Evolutionary conservation across 2,113 vertebrate genomes (phyloP), one percentile per base, ranked within the genome.

Genomic region (Neofelis nebulosa): DNA sequence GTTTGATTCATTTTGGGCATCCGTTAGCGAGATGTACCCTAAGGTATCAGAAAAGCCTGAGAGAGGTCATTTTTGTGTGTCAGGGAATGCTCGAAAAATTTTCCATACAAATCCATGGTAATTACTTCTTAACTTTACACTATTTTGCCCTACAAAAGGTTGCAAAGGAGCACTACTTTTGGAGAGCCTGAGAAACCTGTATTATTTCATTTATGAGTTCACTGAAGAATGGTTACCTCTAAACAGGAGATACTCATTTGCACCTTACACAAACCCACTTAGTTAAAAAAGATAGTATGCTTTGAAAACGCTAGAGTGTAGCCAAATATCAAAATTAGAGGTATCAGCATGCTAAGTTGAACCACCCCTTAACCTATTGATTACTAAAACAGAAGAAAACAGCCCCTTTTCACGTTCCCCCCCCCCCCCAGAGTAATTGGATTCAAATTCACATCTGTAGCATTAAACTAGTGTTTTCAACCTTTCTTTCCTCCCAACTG

Each of bases 361-460:
- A 98, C 97, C 97, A 97, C 98, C 97, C 92, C 97, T 98, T 98
- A 98, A 98, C 98, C 98, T 99, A 99, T 98, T 98, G 98, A 99
- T 99, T 99, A 98, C 93, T 85, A 98, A 98, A 98, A 99, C 98
- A 99, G 98, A 98, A 98, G 98, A 98, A 99, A 99, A 98, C 95
- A 98, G 95, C 92, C 98, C 98, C 98, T 99, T 98, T 98, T 98
- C 97, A 89, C 98, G 95, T 84, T 89, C n/a, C n/a, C n/a, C 92
- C 3, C 6, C 45, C 82, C 96, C 97, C 98, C 97, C 93, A 96
- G 93, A 98, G 96, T 99, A 99, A 99, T 98, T 99, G 98, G 97
- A 99, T 99, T 99, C 98, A 99, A 98, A 99, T 98, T 98, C 98
- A 98, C 99, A 99, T 99, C 98, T 99, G 99, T 98, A 98, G 98